Percentiles rank a stretch among this genome's conserved stretches.
phyloP scores from a whole-genome alignment of 2,888 invertebrate species.

The Tipula lateralis region DNA sequence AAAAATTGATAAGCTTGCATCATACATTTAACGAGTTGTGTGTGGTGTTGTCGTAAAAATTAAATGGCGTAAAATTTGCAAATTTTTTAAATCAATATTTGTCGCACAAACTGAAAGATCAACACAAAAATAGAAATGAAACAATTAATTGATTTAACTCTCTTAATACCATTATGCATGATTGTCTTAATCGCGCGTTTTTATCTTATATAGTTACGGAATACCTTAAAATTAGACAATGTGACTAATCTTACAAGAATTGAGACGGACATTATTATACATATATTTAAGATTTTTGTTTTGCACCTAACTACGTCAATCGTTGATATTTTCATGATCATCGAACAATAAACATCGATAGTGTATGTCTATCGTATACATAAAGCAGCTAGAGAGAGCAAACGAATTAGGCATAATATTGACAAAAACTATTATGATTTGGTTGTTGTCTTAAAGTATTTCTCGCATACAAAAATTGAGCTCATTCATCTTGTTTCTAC shows the following conservation, averaged over 20 bases:
- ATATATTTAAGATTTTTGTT: background rate
- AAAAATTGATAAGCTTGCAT: background rate
- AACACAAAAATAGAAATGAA: background rate
- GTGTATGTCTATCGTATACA: no score
- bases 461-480: background rate
- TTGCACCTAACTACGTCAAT: conserved; percentile 11
- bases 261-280: background rate
- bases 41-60: background rate
- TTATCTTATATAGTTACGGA: background rate
- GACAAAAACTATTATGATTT: background rate
- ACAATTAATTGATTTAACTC: background rate
- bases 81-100: background rate
- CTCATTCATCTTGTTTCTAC: background rate
- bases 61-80: background rate
- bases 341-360: background rate
- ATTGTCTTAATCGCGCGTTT: background rate
- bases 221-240: conserved; percentile 24
- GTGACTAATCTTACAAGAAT: background rate
- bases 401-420: background rate
- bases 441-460: background rate
- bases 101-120: background rate
- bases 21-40: background rate
- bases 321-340: background rate
- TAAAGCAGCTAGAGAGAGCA: background rate
- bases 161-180: background rate